phyloP scores from a whole-genome alignment of 2,797 vertebrate species.

The Chaetophractus vellerosus region DNA sequence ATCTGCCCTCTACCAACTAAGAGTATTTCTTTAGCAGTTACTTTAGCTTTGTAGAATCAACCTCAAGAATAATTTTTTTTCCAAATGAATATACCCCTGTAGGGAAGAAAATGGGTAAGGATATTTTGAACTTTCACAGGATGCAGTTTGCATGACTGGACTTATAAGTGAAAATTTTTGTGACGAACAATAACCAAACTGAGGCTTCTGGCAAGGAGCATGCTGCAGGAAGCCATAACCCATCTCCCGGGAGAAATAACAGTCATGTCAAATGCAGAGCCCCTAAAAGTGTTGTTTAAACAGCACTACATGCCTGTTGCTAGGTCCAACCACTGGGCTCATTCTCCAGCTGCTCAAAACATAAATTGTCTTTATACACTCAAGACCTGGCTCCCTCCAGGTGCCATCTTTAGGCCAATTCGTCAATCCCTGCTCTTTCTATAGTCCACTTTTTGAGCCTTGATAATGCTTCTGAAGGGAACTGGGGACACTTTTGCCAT shows the following conservation, averaged over 20 bases:
- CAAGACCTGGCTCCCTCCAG: conserved; percentile 71
- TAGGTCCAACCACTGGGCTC: conserved; percentile 69
- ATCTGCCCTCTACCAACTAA: no score
- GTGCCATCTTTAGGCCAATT: conserved; percentile 74
- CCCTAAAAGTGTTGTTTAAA: conserved; percentile 70
- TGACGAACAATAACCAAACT: not conserved
- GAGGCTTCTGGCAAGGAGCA: not conserved
- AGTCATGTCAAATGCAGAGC: conserved; percentile 73
- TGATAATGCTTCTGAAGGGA: conserved; percentile 85
- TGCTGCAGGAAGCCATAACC: conserved; percentile 58
- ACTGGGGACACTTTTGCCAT: conserved; percentile 82
- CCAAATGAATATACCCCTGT: not conserved
- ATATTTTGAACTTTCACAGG: conserved; percentile 1
- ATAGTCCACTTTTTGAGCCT: conserved; percentile 70
- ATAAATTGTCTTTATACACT: conserved; percentile 72
- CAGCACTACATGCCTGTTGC: not conserved
- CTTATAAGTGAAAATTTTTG: not conserved
- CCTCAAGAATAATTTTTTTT: not conserved
- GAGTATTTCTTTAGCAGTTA: not conserved
- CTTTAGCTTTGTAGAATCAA: not conserved
- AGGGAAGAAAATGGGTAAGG: conserved; percentile 17
- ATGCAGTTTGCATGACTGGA: not conserved
- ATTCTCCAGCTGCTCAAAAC: conserved; percentile 65
- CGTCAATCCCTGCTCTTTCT: conserved; percentile 65
- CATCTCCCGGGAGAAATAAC: conserved; percentile 77